phyloP scores from a whole-genome alignment of 1,140 invertebrate species.

The Lucilia sericata region DNA sequence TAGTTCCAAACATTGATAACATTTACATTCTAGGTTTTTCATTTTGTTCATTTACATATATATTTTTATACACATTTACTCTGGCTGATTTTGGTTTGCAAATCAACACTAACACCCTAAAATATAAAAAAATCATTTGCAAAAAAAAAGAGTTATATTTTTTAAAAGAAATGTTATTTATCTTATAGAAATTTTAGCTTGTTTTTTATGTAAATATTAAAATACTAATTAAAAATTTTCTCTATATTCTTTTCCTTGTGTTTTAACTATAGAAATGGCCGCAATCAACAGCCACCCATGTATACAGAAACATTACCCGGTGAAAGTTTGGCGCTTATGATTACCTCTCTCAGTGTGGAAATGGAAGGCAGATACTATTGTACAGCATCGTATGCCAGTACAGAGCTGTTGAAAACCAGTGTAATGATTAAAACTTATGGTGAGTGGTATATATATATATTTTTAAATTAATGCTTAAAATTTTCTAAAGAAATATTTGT shows the following conservation, averaged over 20 bases:
- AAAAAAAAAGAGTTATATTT: too few species aligned
- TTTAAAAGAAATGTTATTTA: not conserved
- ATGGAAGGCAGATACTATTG: constrained; percentile 88
- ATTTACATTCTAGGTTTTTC: not conserved
- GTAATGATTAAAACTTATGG: constrained; percentile 81
- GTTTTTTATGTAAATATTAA: not conserved
- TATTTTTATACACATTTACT: not conserved
- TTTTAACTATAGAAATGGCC: constrained; percentile 57
- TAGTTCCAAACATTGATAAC: not conserved
- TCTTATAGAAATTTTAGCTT: not conserved
- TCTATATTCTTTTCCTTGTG: not conserved
- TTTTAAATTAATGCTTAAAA: not conserved
- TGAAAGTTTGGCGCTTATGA: constrained; percentile 78
- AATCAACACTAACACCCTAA: not conserved
- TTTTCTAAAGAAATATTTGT: not conserved
- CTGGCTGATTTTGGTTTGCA: not conserved
- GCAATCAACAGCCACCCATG: constrained; percentile 71
- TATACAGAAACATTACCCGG: constrained; percentile 75
- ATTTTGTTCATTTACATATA: not conserved
- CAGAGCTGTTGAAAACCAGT: constrained; percentile 73
- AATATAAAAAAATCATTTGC: not conserved
- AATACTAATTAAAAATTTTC: constrained; percentile 42
- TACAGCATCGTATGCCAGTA: constrained; percentile 80
- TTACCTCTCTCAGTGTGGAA: constrained; percentile 78
- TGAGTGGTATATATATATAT: constrained; percentile 68